Percentiles rank a stretch among this genome's conserved stretches.
phyloP scores from a whole-genome alignment of 30 jellyfish, hydroid and myxozoan genomes.

The Pelagia noctiluca region DNA sequence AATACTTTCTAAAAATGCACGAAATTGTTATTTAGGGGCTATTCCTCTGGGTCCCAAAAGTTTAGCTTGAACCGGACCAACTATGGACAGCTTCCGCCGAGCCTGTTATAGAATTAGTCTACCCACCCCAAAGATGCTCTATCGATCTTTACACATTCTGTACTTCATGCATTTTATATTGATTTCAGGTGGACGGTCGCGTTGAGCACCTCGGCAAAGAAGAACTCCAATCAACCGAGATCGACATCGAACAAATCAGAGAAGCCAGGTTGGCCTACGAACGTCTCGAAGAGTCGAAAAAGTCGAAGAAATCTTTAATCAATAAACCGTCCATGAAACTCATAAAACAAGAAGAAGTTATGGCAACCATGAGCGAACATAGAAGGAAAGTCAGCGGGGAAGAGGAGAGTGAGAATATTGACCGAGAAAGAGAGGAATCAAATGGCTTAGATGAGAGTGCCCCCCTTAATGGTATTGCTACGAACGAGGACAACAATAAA shows the following conservation, averaged over 20 bases:
- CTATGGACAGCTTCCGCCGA: too few relatives aligned
- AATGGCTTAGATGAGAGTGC: neutral
- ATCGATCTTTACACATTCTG: too few relatives aligned
- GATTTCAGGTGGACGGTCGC: conserved; percentile 41
- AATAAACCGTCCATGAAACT: conserved; percentile 60
- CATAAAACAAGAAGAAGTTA: conserved; percentile 53
- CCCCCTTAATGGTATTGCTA: neutral
- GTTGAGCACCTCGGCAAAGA: conserved; percentile 57
- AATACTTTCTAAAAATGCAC: too few relatives aligned
- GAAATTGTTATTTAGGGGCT: too few relatives aligned
- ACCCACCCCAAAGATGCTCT: too few relatives aligned
- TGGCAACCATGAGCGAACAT: conserved; percentile 62
- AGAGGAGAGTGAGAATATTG: conserved; percentile 6
- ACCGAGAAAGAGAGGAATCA: neutral
- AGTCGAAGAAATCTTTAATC: neutral
- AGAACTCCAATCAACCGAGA: conserved; percentile 45
- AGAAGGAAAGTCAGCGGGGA: conserved; percentile 64
- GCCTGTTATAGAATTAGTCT: too few relatives aligned
- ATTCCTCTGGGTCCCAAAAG: too few relatives aligned
- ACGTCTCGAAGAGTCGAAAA: conserved; percentile 16
- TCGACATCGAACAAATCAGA: conserved; percentile 53
- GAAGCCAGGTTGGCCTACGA: conserved; percentile 46
- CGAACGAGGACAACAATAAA: too few relatives aligned
- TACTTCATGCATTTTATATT: neutral
- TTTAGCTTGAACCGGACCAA: too few relatives aligned